Evolutionary conservation across 2,888 invertebrate genomes (phyloP), one percentile per base, ranked within the genome.

Genomic region (Drosophila stalkeri): DNA sequence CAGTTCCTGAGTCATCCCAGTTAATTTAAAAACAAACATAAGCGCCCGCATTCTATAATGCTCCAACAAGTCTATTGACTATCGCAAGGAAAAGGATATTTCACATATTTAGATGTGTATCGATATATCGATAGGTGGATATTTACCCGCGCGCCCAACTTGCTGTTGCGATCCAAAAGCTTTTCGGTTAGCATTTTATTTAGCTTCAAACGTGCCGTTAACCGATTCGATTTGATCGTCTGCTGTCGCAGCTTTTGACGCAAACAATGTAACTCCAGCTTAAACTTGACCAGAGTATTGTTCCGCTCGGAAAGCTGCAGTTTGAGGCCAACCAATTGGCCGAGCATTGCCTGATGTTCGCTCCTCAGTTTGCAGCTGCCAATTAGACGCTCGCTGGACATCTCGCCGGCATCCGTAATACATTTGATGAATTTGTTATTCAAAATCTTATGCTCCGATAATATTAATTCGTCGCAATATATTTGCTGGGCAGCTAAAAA

Each of bases 81-180:
- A 23, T 49, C 9, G 39, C 35, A 5, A 3, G 43, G 3, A 14
- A 35, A 8, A 0, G 20, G 11, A 16, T n/a, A 23, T 11, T 18
- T 11, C n/a, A 33, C 2, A 51, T 49, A 18, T 12, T 27, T 27
- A 27, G 3, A 4, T 27, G 27, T 27, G 4, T 27, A 37, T 35
- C 37, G 37, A 37, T 52, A 52, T 23, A 37, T 23, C 54, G 37
- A 54, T 23, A 16, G 20, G 3, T 12, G 6, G 23, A 5, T 39
- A 39, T 23, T 75, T 75, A 73, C 73, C 62, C 39, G 47, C 12
- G 57, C 37, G 6, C 20, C 23, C 9, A 74, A 55, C 3, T 5
- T 44, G 7, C 3, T 23, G 43, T 76, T 76, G 49, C 49, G 31
- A 14, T 31, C 8, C 31, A 41, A 33, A 0, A 63, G 44, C 11